phyloP scores from a whole-genome alignment of 2,797 vertebrate genomes.

The Pogoniulus pusillus region DNA sequence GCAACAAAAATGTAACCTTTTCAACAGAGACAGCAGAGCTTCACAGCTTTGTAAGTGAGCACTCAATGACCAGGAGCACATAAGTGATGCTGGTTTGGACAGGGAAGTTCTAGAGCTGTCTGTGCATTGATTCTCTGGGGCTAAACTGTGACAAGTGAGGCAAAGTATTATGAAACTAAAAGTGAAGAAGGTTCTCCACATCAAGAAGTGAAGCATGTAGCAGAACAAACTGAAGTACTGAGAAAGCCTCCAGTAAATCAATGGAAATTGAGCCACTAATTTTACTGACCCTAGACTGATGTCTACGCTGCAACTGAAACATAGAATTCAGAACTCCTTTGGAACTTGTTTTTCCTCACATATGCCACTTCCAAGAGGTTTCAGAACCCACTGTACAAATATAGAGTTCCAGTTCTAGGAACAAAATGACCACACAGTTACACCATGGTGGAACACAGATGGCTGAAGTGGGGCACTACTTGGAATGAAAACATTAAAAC shows the following conservation, averaged over 20 bases:
- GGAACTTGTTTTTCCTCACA: not conserved
- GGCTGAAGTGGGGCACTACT: not conserved
- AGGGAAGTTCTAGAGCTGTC: not conserved
- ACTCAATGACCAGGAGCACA: not conserved
- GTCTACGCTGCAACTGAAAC: not conserved
- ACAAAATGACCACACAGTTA: not conserved
- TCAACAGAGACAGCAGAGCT: not conserved
- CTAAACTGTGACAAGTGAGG: not conserved
- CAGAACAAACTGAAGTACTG: not conserved
- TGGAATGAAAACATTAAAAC: not conserved
- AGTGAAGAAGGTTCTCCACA: not conserved
- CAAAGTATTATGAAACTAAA: not conserved
- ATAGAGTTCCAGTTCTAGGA: not conserved
- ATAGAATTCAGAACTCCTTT: not conserved
- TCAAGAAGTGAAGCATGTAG: not conserved
- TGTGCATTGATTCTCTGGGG: not conserved
- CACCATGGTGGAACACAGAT: not conserved
- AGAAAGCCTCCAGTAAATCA: not conserved
- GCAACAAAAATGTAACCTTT: not conserved
- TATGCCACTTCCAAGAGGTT: not conserved
- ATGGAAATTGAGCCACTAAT: not conserved
- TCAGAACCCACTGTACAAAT: not conserved
- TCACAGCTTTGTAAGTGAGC: not conserved
- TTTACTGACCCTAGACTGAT: not conserved
- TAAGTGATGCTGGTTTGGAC: not conserved